Evolutionary conservation across 2,888 invertebrate species (phyloP), one percentile per base, ranked within the genome.

Genomic region (Cotesia congregata): DNA sequence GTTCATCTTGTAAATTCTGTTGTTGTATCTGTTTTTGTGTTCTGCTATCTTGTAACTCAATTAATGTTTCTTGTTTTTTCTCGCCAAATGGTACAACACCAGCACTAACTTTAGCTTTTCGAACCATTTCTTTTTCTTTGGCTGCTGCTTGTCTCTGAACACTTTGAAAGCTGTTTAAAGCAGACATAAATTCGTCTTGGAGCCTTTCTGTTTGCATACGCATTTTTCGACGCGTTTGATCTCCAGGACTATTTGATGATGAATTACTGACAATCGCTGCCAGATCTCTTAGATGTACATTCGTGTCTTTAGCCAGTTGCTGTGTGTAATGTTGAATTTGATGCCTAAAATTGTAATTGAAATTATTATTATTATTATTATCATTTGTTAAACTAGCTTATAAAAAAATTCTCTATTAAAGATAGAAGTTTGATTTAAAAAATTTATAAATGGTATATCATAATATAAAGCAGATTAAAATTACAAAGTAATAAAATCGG

Each of bases 301-400:
- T 97, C 0, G 98, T 98, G 87, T 98, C 98, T 88, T 97, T 97
- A 0, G 96, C 97, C 86, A 98, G 90, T 87, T 97, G 96, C 88
- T 98, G 96, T 0, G 98, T 98, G 88, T 98, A 97, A 88, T 97
- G 97, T 89, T 97, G 97, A 83, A 98, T 95, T 90, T 98, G 96
- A 88, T 97, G 96, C 77, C 97, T 97, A 87, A 30, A 30, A 30
- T 30, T 4, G 3, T 30, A 30, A 30, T 30, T 30, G 30, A 30
- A 30, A 30, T 30, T 30, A 30, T 30, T 3, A 30, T 30, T 30
- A 30, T 30, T 3, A 30, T 30, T 30, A 30, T 17, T 17, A 17
- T 17, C 17, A 17, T 30, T 30, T 30, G 2, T 30, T 30, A 30
- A 3, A 30, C 30, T 3, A 30, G 30, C 30, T 30, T 3, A 30